Percentiles rank a stretch among this genome's conserved stretches.
Evolutionary conservation across 2,888 invertebrate genomes (phyloP).

Genomic region (Papilio demoleus): DNA sequence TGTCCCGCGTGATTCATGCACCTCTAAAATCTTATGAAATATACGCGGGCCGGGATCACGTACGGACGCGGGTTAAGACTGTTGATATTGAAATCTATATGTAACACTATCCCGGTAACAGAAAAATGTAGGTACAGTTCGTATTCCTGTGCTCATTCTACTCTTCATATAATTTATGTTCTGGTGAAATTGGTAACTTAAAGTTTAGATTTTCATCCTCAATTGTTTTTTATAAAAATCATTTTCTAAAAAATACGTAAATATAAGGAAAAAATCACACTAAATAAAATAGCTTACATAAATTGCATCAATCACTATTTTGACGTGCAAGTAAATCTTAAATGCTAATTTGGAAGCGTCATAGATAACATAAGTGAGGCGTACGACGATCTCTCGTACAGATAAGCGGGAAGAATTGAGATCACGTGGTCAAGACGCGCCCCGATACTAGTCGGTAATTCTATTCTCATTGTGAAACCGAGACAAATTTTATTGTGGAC

Average conservation of each 20-base stretch:
- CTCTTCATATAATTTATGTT: constrained; percentile 30
- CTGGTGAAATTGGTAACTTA: constrained; percentile 19
- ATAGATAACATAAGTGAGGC: constrained; percentile 12
- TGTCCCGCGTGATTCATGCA: constrained; percentile 83
- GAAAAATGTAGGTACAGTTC: constrained; percentile 44
- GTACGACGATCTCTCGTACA: constrained; percentile 27
- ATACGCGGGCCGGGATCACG: constrained; percentile 80
- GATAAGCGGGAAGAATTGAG: constrained; percentile 33
- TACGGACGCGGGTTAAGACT: constrained; percentile 79
- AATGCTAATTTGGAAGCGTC: constrained; percentile 20
- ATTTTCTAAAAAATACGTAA: neutral
- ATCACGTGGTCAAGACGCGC: constrained; percentile 49
- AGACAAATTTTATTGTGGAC: constrained; percentile 73
- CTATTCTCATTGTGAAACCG: constrained; percentile 79
- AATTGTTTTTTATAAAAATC: too few species aligned
- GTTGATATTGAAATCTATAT: constrained; percentile 83
- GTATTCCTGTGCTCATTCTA: constrained; percentile 13
- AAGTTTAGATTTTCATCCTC: neutral
- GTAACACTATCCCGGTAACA: constrained; percentile 70
- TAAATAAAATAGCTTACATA: neutral
- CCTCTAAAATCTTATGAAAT: constrained; percentile 84
- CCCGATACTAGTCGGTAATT: constrained; percentile 68
- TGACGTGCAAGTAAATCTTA: constrained; percentile 1
- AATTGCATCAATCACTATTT: constrained; percentile 8
- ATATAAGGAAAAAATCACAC: neutral